phyloP scores from a whole-genome alignment of 2,797 vertebrate genomes.

The Clarias pachynema region DNA sequence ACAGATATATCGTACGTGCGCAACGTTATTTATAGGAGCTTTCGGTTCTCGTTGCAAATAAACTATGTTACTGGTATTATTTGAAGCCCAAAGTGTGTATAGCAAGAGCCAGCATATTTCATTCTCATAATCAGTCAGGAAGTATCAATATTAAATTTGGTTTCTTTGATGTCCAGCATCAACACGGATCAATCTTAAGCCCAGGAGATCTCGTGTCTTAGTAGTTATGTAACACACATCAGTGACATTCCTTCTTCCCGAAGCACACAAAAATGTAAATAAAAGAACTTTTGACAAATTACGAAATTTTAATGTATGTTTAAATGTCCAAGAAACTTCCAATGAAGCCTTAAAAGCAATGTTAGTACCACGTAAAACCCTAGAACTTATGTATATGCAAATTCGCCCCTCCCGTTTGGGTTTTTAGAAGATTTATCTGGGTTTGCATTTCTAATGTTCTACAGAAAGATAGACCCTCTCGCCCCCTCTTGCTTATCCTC shows the following conservation, averaged over 20 bases:
- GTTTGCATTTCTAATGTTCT: not conserved
- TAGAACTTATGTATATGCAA: not conserved
- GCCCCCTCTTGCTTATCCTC: conserved; percentile 13
- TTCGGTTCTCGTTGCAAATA: not conserved
- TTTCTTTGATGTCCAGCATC: no score
- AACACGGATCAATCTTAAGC: not conserved
- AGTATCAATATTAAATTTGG: not conserved
- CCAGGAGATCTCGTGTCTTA: not conserved
- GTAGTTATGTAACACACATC: not conserved
- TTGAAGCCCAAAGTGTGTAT: not conserved
- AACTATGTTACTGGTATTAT: no score
- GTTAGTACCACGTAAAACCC: not conserved
- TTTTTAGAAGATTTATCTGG: conserved; percentile 4
- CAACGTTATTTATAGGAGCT: not conserved
- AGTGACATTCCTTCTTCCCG: no score
- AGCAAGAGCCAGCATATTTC: not conserved
- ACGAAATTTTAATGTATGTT: not conserved
- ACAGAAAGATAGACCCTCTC: not conserved
- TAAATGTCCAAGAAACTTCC: not conserved
- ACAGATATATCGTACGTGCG: not conserved
- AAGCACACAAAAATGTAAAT: no score
- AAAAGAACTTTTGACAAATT: not conserved
- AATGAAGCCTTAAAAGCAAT: not conserved
- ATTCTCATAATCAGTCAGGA: not conserved
- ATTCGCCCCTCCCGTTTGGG: not conserved